A percentile compares a stretch with the other conserved stretches of the same genome.
phyloP scores from a whole-genome alignment of 2,888 invertebrate species.

The Mystacides longicornis region DNA sequence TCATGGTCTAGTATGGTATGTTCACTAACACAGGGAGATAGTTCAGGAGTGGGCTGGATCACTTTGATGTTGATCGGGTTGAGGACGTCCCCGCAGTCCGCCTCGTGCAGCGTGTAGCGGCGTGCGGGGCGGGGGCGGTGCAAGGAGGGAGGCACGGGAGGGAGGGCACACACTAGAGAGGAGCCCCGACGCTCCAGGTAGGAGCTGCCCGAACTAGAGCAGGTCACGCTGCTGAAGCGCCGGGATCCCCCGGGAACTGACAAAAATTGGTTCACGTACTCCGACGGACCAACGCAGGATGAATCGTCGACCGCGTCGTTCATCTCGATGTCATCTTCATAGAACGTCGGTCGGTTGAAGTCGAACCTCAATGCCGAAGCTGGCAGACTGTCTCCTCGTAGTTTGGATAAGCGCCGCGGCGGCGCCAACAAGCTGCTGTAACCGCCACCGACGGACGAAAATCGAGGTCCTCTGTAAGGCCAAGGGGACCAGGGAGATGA shows the following conservation, averaged over 20 bases:
- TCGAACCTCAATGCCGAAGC: slow-evolving; percentile 49
- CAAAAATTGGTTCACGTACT: slow-evolving; percentile 36
- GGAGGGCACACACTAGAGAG: slow-evolving; percentile 66
- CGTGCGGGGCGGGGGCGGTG: slow-evolving; percentile 23
- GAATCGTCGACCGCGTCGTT: slow-evolving; percentile 43
- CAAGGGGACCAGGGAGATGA: slow-evolving; percentile 42
- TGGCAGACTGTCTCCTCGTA: slow-evolving; percentile 53
- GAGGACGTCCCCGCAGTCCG: slow-evolving; percentile 46
- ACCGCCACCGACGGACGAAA: slow-evolving; percentile 54
- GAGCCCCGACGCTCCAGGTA: slow-evolving; percentile 77
- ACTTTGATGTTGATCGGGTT: slow-evolving; percentile 60
- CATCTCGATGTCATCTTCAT: slow-evolving; percentile 39
- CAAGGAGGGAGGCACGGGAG: slow-evolving; percentile 46
- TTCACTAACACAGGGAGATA: slow-evolving; percentile 73
- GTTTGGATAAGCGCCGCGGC: slow-evolving; percentile 52
- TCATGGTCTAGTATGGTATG: slow-evolving; percentile 42
- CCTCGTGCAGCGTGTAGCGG: slow-evolving; percentile 33
- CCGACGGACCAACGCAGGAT: slow-evolving; percentile 31
- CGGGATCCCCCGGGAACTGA: slow-evolving; percentile 45
- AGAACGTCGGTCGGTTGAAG: slow-evolving; percentile 28
- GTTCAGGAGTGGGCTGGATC: slow-evolving; percentile 73
- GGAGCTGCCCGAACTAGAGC: slow-evolving; percentile 78
- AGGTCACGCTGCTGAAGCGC: slow-evolving; percentile 73
- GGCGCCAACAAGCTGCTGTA: slow-evolving; percentile 67
- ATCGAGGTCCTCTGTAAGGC: slow-evolving; percentile 39